These are phyloP conservation scores for Diarsia rubi DNA, from an alignment of 2,888 invertebrate species.

Conservation along the genomic window DNA sequence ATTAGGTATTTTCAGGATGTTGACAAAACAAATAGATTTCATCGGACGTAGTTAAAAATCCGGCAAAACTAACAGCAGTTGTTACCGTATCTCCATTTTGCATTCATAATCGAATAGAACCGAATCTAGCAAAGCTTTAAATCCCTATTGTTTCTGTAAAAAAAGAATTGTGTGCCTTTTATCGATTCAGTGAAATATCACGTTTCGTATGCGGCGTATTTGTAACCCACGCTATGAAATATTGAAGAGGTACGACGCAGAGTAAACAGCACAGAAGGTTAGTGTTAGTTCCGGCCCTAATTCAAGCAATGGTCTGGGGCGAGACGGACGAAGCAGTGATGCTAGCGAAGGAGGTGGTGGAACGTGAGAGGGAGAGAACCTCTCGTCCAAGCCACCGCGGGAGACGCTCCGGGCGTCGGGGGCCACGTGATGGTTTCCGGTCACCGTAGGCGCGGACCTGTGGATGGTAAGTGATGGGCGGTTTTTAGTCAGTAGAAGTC, in stretches of 20 bases:
- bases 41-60: background rate
- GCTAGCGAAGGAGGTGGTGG: too few species aligned
- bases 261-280: background rate
- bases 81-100: constrained; percentile 14
- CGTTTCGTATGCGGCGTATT: constrained; percentile 13
- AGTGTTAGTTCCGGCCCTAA: too few species aligned
- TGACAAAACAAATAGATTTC: background rate
- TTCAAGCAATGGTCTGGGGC: too few species aligned
- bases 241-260: constrained; percentile 18
- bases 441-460: too few species aligned
- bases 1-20: too few species aligned
- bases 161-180: background rate
- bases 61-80: background rate
- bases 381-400: too few species aligned
- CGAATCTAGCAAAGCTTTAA: background rate
- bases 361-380: too few species aligned
- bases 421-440: too few species aligned
- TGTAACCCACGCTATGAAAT: constrained; percentile 12
- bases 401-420: too few species aligned
- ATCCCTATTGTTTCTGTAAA: background rate
- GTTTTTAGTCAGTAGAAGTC: too few species aligned
- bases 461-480: too few species aligned
- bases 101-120: constrained; percentile 6
- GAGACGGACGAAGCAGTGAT: too few species aligned
- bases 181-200: constrained; percentile 11